phyloP scores from a whole-genome alignment of 2,888 invertebrate species.

The Salpingus planirostris region DNA sequence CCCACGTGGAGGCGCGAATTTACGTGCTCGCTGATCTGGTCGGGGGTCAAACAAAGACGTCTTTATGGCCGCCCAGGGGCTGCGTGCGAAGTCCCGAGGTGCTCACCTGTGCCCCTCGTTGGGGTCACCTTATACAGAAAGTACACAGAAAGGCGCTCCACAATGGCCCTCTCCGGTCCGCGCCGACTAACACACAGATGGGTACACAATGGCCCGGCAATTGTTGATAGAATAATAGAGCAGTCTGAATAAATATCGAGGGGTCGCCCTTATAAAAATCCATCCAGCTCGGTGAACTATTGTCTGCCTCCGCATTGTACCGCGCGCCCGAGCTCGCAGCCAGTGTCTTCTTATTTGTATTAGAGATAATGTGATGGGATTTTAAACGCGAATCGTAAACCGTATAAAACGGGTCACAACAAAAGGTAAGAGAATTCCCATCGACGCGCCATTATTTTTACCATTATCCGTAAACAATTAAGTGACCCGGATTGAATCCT shows the following conservation, averaged over 20 bases:
- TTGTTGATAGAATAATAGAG: constrained; percentile 41
- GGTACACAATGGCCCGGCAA: constrained; percentile 37
- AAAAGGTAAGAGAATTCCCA: too few species aligned
- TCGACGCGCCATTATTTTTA: too few species aligned
- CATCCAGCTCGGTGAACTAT: constrained; percentile 25
- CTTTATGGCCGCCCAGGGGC: not conserved
- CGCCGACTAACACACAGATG: constrained; percentile 38
- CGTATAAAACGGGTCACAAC: too few species aligned
- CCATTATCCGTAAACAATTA: too few species aligned
- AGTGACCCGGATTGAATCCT: too few species aligned
- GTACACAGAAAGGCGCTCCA: constrained; percentile 14
- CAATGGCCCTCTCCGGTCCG: constrained; percentile 15
- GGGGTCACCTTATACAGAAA: constrained; percentile 18
- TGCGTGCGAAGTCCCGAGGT: constrained; percentile 1
- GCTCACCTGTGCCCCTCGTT: constrained; percentile 10
- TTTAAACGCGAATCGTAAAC: constrained; percentile 8
- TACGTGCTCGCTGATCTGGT: too few species aligned
- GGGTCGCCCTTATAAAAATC: constrained; percentile 29
- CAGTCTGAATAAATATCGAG: constrained; percentile 35
- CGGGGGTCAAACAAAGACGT: not conserved
- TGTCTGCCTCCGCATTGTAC: constrained; percentile 23
- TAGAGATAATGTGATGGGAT: constrained; percentile 31
- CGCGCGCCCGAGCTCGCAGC: constrained; percentile 23
- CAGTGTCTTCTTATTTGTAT: constrained; percentile 28
- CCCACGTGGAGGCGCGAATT: too few species aligned